Evolutionary conservation across 2,888 invertebrate species (phyloP), one percentile per base, ranked within the genome.

Genomic region (Camptogramma bilineatum): DNA sequence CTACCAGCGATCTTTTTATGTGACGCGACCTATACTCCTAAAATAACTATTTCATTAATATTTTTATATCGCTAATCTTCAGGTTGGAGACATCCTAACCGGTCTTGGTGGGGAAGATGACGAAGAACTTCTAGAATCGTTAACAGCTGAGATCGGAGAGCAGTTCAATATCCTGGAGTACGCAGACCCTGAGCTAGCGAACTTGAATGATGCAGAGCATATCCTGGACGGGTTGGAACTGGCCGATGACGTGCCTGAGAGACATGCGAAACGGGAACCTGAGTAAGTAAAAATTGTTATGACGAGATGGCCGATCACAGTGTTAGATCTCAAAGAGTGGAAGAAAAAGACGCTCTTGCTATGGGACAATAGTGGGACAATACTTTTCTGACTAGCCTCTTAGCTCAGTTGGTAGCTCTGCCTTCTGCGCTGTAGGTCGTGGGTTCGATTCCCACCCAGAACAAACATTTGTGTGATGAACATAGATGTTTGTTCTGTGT

Each of bases 151-250:
- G 90, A 97, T 98, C 94, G 98, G 98, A 4, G 96, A 97, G 67
- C 98, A 98, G 91, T 99, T 99, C 88, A 98, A 99, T 86, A 98
- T 99, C 78, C 90, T 99, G 70, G 98, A 98, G 86, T 99, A 98
- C 86, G 98, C 98, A 0, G 98, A 99, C 93, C 98, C 98, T 0
- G 98, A 98, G 87, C 91, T 98, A 57, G 98, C 97, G 73, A 62
- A 62, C 42, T 94, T 97, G 74, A 94, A 96, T 68, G 96, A 96
- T 64, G 96, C 96, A 0, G 97, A 97, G 39, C 97, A 97, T 80
- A 97, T 98, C 73, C 94, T 98, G 59, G 97, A 98, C 82, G 96
- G 96, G 64, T 91, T 98, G 56, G 98, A 98, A 84, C 93, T 97
- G 66, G 97, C 97, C 68, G 97, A 97, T 73, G 95, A 96, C 54